Percentiles rank a stretch among this genome's conserved stretches.
Evolutionary conservation across 1,140 invertebrate genomes (phyloP).

Genomic region (Drosophila ercepeae): DNA sequence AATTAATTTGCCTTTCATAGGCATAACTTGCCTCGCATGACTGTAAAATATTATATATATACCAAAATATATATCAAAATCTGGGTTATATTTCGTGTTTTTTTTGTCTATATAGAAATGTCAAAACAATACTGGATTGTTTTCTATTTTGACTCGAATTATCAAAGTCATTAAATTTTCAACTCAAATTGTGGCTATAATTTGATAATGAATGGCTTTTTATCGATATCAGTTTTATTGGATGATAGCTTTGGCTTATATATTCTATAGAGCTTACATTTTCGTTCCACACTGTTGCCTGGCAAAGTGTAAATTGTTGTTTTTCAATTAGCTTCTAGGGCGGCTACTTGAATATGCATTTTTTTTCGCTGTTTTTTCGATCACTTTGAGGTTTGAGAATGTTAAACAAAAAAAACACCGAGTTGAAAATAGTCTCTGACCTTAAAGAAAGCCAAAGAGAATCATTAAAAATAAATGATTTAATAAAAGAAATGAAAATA

Average conservation of each 20-base stretch:
- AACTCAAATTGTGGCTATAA: not conserved
- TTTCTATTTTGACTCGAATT: too few relatives aligned
- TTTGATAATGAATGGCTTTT: not conserved
- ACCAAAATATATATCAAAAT: too few relatives aligned
- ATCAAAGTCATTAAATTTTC: too few relatives aligned
- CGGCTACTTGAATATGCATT: constrained; percentile 15
- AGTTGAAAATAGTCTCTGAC: not conserved
- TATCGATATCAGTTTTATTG: too few relatives aligned
- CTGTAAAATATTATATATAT: not conserved
- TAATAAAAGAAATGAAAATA: not conserved
- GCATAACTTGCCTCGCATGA: not conserved
- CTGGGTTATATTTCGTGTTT: not conserved
- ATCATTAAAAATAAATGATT: not conserved
- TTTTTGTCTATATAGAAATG: not conserved
- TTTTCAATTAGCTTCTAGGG: not conserved
- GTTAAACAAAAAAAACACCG: not conserved
- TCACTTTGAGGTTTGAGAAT: not conserved
- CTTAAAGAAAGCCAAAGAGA: not conserved
- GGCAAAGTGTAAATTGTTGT: not conserved
- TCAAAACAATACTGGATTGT: too few relatives aligned
- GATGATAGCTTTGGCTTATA: too few relatives aligned
- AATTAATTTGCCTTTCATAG: constrained; percentile 35
- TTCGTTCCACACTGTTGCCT: constrained; percentile 8
- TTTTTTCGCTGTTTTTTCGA: not conserved
- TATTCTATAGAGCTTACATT: too few relatives aligned